Base-by-base conservation (phyloP, 2,797 vertebrate species). In the Pantherophis alleghaniensis region DNA sequence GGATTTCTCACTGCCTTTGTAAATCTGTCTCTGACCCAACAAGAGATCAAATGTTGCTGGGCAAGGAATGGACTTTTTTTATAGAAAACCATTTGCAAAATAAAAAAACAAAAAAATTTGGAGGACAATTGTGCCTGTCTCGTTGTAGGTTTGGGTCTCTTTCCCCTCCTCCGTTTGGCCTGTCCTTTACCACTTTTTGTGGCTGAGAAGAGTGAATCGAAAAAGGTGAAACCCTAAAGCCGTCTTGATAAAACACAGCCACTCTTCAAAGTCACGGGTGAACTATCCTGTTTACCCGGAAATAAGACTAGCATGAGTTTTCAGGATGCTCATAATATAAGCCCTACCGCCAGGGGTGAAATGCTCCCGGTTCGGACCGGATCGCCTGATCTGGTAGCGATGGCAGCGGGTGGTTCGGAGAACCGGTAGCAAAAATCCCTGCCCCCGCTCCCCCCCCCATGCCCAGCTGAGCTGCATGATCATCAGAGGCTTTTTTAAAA, bases 1-100 rank as follows among this genome's bases (percentile, higher is more conserved):
- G 22, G 86, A 94, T 88, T 53, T 92, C 93, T 92, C 86, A 53
- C 24, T 14, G 22, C 55, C 92, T 89, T 94, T 96, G 61, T 94
- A 91, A 90, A 95, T 92, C 69, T 2, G 2, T 51, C 91, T 94
- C 87, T 86, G 66, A 94, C 87, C 0, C 1, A 91, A 93, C 6
- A 0, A 66, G 94, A 93, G 0, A 96, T 24, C 20, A 94, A 94
- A 61, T 0, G 0, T 63, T 90, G 63, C 51, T 87, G 3, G 51
- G 28, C 47, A 57, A 7, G 51, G 86, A 93, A 87, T 93, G 87
- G 74, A 7, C 61, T 93, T 37, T 47, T 90, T 90, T 63, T 28
- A 90, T 92, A 14, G 22, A n/a, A 94, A 94, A 89, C 37, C 86
- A 3, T 90, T 93, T 92, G 63, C 90, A 90, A 93, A 95, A 18